These are phyloP conservation scores for Metopia argyrocephala DNA, from an alignment of 2,888 invertebrate species.

Conservation along the genomic window DNA sequence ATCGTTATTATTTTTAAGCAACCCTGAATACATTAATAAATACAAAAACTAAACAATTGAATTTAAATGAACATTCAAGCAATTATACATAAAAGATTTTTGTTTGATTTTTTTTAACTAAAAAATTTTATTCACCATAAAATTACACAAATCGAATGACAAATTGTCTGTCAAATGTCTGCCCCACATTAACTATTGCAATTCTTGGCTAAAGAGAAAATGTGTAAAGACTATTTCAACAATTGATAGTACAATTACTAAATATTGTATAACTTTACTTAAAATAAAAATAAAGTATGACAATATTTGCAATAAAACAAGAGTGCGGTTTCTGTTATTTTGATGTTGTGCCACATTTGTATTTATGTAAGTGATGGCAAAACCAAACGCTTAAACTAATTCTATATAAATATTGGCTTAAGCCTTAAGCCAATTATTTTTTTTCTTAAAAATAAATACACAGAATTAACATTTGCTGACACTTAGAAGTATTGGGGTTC, in stretches of 20 bases:
- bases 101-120: too few relatives aligned
- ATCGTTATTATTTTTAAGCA: background rate
- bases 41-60: background rate
- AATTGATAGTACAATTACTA: background rate
- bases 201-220: conserved; percentile 42
- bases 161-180: conserved; percentile 60
- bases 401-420: conserved; percentile 36
- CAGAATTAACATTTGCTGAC: background rate
- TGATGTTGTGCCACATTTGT: conserved; percentile 27
- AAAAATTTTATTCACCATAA: background rate
- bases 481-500: background rate
- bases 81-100: background rate
- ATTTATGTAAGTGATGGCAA: background rate
- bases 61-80: background rate
- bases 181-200: conserved; percentile 18
- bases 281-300: background rate
- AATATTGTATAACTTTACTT: background rate
- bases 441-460: background rate
- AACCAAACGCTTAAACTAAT: conserved; percentile 8
- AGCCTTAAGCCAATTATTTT: background rate
- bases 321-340: background rate
- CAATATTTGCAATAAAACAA: too few relatives aligned
- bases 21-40: background rate
- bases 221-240: background rate
- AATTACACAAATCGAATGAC: conserved; percentile 29